phyloP scores from a whole-genome alignment of 1,140 invertebrate species.

The Eurosta solidaginis region DNA sequence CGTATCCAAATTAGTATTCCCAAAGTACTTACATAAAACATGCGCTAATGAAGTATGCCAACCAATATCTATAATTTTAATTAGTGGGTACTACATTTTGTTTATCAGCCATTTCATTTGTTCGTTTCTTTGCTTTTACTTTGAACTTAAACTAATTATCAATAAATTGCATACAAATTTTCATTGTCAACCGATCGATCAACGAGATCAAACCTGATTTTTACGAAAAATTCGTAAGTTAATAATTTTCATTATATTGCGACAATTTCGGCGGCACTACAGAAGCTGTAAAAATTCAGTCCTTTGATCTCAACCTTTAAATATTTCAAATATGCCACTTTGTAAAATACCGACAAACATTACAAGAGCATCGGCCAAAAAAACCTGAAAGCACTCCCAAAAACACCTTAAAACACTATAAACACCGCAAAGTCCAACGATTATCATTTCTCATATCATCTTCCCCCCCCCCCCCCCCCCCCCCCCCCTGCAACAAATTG shows the following conservation, averaged over 20 bases:
- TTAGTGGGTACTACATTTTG: too few relatives aligned
- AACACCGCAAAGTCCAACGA: neutral
- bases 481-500: neutral
- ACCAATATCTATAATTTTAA: too few relatives aligned
- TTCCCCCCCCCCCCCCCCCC: too few relatives aligned
- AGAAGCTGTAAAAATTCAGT: neutral
- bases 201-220: neutral
- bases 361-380: neutral
- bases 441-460: too few relatives aligned
- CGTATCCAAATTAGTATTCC: too few relatives aligned
- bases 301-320: slow-evolving; percentile 51
- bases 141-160: neutral
- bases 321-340: slow-evolving; percentile 49
- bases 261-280: slow-evolving; percentile 16
- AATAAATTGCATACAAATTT: slow-evolving; percentile 11
- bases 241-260: slow-evolving; percentile 18
- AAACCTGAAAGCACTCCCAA: neutral
- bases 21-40: too few relatives aligned
- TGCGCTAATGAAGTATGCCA: too few relatives aligned
- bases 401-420: neutral
- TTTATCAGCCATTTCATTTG: neutral
- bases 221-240: neutral
- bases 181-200: neutral
- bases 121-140: neutral
- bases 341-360: slow-evolving; percentile 54